Evolutionary conservation across 35 echinoderm and acorn worm genomes (phyloP).

Genomic region (Antedon bifida): DNA sequence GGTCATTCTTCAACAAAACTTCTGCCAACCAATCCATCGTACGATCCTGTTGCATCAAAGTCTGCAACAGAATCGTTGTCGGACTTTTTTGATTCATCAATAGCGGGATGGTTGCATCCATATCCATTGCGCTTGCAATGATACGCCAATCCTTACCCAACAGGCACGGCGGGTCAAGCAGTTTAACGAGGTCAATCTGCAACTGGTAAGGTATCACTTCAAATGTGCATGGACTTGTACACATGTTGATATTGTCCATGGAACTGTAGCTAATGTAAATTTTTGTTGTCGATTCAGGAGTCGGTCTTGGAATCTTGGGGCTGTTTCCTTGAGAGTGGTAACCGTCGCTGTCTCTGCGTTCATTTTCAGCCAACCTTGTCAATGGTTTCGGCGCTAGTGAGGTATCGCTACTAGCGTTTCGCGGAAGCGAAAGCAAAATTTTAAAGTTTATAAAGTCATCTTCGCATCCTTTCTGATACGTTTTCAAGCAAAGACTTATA

Average conservation of each 20-base stretch:
- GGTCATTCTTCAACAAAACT: constrained; percentile 13
- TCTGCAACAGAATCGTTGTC: constrained; percentile 30
- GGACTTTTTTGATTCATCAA: constrained; percentile 26
- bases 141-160: constrained; percentile 73
- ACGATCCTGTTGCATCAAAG: constrained; percentile 31
- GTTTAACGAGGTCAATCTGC: constrained; percentile 8
- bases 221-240: background rate
- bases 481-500: constrained; percentile 24
- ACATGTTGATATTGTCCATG: background rate
- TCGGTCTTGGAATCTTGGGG: background rate
- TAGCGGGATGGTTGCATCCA: constrained; percentile 35
- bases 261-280: background rate
- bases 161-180: constrained; percentile 35
- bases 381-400: background rate
- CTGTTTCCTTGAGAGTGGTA: background rate
- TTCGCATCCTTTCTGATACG: constrained; percentile 27
- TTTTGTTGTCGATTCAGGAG: background rate
- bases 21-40: constrained; percentile 39
- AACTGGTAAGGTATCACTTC: constrained; percentile 19
- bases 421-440: background rate
- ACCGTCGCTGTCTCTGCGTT: background rate
- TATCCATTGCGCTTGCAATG: constrained; percentile 42
- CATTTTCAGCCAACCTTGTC: background rate
- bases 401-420: background rate
- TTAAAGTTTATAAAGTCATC: constrained; percentile 9